phyloP scores from a whole-genome alignment of 2,888 invertebrate species.

The Trichopria drosophilae region DNA sequence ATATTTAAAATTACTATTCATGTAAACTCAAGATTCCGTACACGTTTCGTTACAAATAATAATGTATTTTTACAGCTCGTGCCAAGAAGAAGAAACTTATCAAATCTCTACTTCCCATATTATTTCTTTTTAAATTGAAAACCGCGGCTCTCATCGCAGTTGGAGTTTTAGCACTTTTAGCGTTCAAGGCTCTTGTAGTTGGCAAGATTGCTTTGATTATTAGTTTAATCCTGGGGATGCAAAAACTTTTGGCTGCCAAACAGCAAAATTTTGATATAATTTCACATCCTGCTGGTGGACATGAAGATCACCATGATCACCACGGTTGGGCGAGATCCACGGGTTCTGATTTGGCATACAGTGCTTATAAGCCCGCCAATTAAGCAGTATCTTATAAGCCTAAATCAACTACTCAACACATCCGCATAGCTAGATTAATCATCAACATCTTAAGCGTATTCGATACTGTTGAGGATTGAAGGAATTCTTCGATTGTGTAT shows the following conservation, averaged over 20 bases:
- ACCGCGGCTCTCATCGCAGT: conserved; percentile 76
- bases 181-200: conserved; percentile 81
- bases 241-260: conserved; percentile 77
- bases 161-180: conserved; percentile 75
- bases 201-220: conserved; percentile 82
- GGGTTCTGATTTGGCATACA: conserved; percentile 74
- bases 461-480: too few species aligned
- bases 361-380: conserved; percentile 63
- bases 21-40: too few species aligned
- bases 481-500: too few species aligned
- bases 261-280: conserved; percentile 72
- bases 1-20: too few species aligned
- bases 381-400: too few species aligned
- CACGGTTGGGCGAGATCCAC: conserved; percentile 70
- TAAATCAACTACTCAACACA: too few species aligned
- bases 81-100: conserved; percentile 81
- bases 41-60: too few species aligned
- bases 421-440: too few species aligned
- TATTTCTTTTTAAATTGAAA: conserved; percentile 78
- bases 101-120: conserved; percentile 74
- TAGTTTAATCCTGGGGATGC: conserved; percentile 75
- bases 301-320: conserved; percentile 61
- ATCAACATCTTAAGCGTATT: too few species aligned
- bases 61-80: conserved; percentile 53
- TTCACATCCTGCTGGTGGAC: conserved; percentile 53